phyloP scores from a whole-genome alignment of 1,140 invertebrate genomes.

The Pemphigus obesinymphae region DNA sequence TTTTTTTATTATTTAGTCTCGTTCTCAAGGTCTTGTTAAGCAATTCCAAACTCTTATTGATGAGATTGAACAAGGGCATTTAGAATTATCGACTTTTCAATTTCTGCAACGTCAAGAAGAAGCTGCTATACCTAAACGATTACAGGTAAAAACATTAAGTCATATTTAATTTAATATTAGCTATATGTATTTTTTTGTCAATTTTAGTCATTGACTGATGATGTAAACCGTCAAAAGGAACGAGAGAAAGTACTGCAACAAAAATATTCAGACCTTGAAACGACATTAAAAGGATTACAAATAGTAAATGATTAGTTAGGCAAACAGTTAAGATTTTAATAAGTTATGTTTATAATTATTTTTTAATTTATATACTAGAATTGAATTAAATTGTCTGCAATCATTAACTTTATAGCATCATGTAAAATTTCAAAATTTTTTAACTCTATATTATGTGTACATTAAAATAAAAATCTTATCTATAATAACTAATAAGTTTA shows the following conservation, averaged over 20 bases:
- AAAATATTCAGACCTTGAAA: constrained; percentile 59
- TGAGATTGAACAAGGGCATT: constrained; percentile 59
- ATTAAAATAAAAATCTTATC: neutral
- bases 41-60: constrained; percentile 71
- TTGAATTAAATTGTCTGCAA: neutral
- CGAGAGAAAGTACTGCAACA: constrained; percentile 83
- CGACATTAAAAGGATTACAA: constrained; percentile 26
- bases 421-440: neutral
- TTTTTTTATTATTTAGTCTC: constrained; percentile 55
- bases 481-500: neutral
- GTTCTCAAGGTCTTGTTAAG: constrained; percentile 83
- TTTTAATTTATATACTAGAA: neutral
- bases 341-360: neutral
- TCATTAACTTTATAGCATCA: neutral
- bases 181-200: constrained; percentile 44
- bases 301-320: neutral
- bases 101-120: constrained; percentile 86
- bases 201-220: constrained; percentile 76
- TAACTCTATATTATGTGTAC: neutral
- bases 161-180: neutral
- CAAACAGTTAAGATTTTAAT: neutral
- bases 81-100: constrained; percentile 90
- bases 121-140: constrained; percentile 80
- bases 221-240: constrained; percentile 86
- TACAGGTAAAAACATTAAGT: constrained; percentile 59